Evolutionary conservation across 92 coral and sea anemone genomes (phyloP), one percentile per base, ranked within the genome.

Genomic region (Epizoanthus scotinus): DNA sequence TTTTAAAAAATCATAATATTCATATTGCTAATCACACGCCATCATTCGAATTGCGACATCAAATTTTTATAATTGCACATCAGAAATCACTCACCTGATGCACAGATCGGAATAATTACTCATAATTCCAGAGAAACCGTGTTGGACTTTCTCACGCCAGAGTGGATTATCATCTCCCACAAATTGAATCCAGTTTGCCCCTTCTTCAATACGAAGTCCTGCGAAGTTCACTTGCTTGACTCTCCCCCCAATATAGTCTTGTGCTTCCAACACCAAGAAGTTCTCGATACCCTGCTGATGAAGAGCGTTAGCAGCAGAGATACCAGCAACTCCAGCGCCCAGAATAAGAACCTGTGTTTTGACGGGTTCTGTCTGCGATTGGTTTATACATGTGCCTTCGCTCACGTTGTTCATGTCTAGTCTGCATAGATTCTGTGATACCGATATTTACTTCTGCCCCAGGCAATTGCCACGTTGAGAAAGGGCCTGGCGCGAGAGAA

Each of bases 141-240:
- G 81, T 49, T 57, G 34, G 8, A 38, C 7, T 59, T 75, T 75
- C 26, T 34, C 55, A 47, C 42, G 67, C 81, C 81, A 75, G 60
- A 75, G 38, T 5, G 81, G 81, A 59, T 75, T 75, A 34, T 83
- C 72, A 1, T 75, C 65, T 6, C 83, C 81, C 2, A 85, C 89
- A 38, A 52, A 83, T 36, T 94, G 98, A 20, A 94, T 82, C 98
- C 98, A 94, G 78, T 89, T 94, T 2, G 98, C 98, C 1, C 98
- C 98, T 19, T 84, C 88, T 74, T 90, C 98, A 22, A 94, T 67
- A 10, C 75, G 83, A 7, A 82, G 68, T 18, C 89, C 94, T 6
- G 86, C 85, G 19, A 90, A 87, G 3, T 82, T 73, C 0, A 75
- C 72, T 31, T 89, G 83, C 56, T 92, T 92, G 3, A 92, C 82